A percentile compares a stretch with the other conserved stretches of the same genome.
Conservation (phyloP, 2,797 vertebrate species). For the Acrossocheilus wenchowensis region DNA sequence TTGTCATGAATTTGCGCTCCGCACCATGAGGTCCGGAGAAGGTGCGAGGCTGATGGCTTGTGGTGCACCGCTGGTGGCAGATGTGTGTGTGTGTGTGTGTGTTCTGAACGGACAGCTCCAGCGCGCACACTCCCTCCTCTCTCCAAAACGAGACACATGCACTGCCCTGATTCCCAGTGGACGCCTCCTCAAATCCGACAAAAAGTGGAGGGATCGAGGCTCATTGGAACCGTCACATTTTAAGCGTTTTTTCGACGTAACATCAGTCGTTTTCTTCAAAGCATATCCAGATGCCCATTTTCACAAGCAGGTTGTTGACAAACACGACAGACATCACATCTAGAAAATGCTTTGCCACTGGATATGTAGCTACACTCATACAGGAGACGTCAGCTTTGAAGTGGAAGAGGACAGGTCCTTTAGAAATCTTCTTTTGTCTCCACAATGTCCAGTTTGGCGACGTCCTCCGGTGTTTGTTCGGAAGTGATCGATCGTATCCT, state of each 20-base stretch:
- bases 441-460: slow-evolving; percentile 5
- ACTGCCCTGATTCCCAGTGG: slow-evolving; percentile 37
- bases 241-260: slow-evolving; percentile 25
- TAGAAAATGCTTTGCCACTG: background rate
- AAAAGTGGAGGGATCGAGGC: slow-evolving; percentile 16
- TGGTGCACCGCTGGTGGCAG: background rate
- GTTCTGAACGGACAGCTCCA: slow-evolving; percentile 59
- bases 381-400: slow-evolving; percentile 12
- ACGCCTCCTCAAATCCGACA: slow-evolving; percentile 38
- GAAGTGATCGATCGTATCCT: background rate
- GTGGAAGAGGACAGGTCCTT: slow-evolving; percentile 22
- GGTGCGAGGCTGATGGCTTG: slow-evolving; percentile 3
- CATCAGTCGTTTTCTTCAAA: slow-evolving; percentile 22
- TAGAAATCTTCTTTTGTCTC: slow-evolving; percentile 22
- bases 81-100: background rate
- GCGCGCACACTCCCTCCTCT: slow-evolving; percentile 32
- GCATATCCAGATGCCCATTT: background rate
- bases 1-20: background rate
- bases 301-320: background rate
- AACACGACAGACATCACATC: slow-evolving; percentile 27
- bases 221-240: slow-evolving; percentile 47
- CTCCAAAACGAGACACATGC: slow-evolving; percentile 44
- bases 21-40: slow-evolving; percentile 21
- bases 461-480: background rate
- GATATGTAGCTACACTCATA: background rate